These are phyloP conservation scores for Halichoeres trimaculatus DNA, from an alignment of 2,113 vertebrate genomes.

Conservation along the genomic window DNA sequence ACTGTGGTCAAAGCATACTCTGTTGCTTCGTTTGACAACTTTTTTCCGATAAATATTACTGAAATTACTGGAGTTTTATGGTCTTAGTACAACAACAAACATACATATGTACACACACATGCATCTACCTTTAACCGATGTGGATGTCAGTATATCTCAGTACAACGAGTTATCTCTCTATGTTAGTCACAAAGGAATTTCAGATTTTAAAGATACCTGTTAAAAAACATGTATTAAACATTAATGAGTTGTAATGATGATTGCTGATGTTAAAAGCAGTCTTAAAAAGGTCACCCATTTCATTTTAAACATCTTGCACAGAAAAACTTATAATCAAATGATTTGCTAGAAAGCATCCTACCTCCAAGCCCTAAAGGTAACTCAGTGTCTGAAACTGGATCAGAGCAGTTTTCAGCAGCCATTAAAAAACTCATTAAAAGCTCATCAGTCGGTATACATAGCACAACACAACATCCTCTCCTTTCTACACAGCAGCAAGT, in stretches of 20 bases:
- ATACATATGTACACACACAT: no score
- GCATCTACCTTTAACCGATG: no score
- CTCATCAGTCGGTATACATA: slow-evolving; percentile 42
- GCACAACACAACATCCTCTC: slow-evolving; percentile 24
- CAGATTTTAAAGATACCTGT: not conserved
- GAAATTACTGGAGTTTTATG: no score
- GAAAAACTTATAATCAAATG: not conserved
- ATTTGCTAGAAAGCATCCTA: slow-evolving; percentile 27
- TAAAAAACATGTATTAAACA: not conserved
- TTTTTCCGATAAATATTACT: no score
- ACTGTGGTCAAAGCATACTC: no score
- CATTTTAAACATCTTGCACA: slow-evolving; percentile 10
- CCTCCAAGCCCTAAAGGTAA: slow-evolving; percentile 5
- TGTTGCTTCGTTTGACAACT: no score
- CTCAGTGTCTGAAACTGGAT: slow-evolving; percentile 40
- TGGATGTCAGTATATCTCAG: no score
- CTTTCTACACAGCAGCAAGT: slow-evolving; percentile 20
- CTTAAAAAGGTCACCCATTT: slow-evolving; percentile 16
- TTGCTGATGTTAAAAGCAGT: not conserved
- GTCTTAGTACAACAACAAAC: no score
- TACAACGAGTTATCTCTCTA: no score
- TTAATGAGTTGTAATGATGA: not conserved
- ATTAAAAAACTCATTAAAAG: slow-evolving; percentile 56
- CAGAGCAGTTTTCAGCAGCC: slow-evolving; percentile 37
- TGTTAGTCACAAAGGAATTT: not conserved